phyloP scores from a whole-genome alignment of 2,888 invertebrate genomes.

The Hypomecis atomaria region DNA sequence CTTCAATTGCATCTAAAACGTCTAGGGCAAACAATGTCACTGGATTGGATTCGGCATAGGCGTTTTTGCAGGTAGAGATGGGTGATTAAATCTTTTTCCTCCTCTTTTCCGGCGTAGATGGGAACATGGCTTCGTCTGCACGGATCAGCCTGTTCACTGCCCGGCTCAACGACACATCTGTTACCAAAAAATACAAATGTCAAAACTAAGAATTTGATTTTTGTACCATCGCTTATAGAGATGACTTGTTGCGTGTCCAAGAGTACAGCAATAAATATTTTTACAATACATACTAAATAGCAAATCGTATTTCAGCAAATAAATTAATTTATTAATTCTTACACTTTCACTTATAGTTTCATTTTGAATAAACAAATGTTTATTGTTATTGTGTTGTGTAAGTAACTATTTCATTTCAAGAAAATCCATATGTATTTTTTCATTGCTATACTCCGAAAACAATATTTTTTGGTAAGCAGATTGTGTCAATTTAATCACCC shows the following conservation, averaged over 20 bases:
- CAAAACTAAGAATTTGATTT: slow-evolving; percentile 1
- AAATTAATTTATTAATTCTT: too few species aligned
- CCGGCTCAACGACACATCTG: slow-evolving; percentile 81
- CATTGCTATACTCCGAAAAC: slow-evolving; percentile 25
- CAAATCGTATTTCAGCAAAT: too few species aligned
- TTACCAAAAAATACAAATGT: slow-evolving; percentile 56
- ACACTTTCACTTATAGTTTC: too few species aligned
- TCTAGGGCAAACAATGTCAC: background rate
- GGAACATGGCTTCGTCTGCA: slow-evolving; percentile 78
- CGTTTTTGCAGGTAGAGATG: slow-evolving; percentile 16
- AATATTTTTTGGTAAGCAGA: slow-evolving; percentile 70
- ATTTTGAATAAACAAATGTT: too few species aligned
- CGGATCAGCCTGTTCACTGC: slow-evolving; percentile 79
- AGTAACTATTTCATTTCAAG: background rate
- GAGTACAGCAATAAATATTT: slow-evolving; percentile 18
- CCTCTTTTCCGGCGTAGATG: slow-evolving; percentile 77
- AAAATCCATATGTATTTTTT: background rate
- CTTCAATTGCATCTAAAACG: background rate
- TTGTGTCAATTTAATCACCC: slow-evolving; percentile 77
- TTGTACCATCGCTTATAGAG: slow-evolving; percentile 1
- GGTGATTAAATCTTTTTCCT: slow-evolving; percentile 77
- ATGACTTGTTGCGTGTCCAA: slow-evolving; percentile 2
- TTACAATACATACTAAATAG: too few species aligned
- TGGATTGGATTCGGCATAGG: slow-evolving; percentile 9
- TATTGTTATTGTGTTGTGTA: too few species aligned